Evolutionary conservation across 2,888 invertebrate species (phyloP), one percentile per base, ranked within the genome.

Genomic region (Xanthia togata): DNA sequence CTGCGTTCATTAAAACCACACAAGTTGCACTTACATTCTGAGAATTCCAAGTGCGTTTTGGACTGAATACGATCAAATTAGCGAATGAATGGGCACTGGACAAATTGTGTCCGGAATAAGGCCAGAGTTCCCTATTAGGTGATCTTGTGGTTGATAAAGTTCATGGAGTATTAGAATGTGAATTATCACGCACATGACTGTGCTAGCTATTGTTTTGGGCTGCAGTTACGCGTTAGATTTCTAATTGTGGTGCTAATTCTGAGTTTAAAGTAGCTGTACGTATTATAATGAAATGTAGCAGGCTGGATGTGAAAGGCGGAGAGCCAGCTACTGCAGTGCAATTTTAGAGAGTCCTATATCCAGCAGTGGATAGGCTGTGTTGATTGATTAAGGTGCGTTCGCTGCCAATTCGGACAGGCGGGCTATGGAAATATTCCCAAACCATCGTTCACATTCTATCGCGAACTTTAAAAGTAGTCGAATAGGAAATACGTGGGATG

Each of bases 51-150:
- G 69, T 73, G 71, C 67, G 67, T 79, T 85, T 81, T 63, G 14
- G 55, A 76, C 57, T 76, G 60, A 84, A 76, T 82, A 72, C 77
- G 75, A 64, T 70, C 77, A 87, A 83, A 87, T 86, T 85, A 85
- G 79, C 79, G 57, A 77, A 67, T 81, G 73, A 86, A 86, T 86
- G 68, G 78, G 47, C 38, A 35, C 47, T 82, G 57, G 88, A 87
- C 82, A 84, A 84, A 88, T 88, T 84, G 78, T 81, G 74, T 81
- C 78, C 53, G 64, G 26, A 84, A 78, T 88, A 87, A 78, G 79
- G 78, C 55, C 60, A 69, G 55, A n/a, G 47, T 72, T 76, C 75
- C 87, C 53, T 84, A 81, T 86, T 70, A 74, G 87, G 88, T 73
- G 69, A 70, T 82, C 69, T 68, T 63, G 64, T 70, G 31, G 26